Percentiles rank a stretch among this genome's conserved stretches.
phyloP scores from a whole-genome alignment of 2,888 invertebrate genomes.

The Caprella mutica region DNA sequence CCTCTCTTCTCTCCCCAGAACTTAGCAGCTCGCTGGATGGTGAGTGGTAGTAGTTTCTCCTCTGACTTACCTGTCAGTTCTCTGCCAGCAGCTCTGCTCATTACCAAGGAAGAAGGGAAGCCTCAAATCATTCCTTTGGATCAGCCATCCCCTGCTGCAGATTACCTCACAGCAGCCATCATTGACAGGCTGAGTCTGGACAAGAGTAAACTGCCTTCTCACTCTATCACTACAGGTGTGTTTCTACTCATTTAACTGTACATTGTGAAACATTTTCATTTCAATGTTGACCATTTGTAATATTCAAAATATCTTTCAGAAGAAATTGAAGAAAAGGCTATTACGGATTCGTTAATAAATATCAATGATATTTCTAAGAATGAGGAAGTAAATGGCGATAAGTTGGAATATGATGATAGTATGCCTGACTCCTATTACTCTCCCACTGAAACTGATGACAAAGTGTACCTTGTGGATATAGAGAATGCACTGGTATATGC shows the following conservation, averaged over 20 bases:
- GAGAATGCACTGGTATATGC: constrained; percentile 75
- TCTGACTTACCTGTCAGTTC: neutral
- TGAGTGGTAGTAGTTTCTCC: neutral
- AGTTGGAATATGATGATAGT: constrained; percentile 25
- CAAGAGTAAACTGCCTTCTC: neutral
- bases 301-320: no score
- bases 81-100: neutral
- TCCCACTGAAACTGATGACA: constrained; percentile 18
- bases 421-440: constrained; percentile 23
- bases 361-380: no score
- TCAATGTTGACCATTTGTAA: no score
- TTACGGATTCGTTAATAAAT: no score
- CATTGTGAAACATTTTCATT: no score
- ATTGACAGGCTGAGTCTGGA: neutral
- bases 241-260: no score
- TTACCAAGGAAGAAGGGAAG: neutral
- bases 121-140: neutral
- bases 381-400: constrained; percentile 25
- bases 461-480: constrained; percentile 69
- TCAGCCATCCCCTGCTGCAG: neutral
- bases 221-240: no score
- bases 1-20: neutral
- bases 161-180: neutral
- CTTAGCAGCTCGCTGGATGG: neutral
- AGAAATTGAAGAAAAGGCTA: no score